Percentiles rank a stretch among this genome's conserved stretches.
Conservation (phyloP, 1,140 invertebrate species). For the Leptinotarsa defecta region DNA sequence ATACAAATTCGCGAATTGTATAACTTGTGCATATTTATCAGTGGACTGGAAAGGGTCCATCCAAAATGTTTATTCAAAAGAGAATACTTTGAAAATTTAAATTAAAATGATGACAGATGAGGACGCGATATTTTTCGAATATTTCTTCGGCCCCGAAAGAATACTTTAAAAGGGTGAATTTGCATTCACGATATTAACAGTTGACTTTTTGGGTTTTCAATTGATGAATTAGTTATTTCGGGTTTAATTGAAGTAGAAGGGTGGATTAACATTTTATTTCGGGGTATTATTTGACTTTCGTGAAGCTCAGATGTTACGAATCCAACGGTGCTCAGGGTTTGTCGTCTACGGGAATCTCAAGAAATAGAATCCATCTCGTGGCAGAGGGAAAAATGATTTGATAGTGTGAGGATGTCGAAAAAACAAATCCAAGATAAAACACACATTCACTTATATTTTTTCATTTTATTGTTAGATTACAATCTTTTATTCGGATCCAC, state of each 20-base stretch:
- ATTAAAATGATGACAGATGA: slow-evolving; percentile 41
- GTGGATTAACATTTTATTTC: slow-evolving; percentile 40
- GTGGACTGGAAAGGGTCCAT: slow-evolving; percentile 41
- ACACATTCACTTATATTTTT: no score
- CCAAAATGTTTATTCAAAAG: slow-evolving; percentile 50
- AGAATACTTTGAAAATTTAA: slow-evolving; percentile 48
- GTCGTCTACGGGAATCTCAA: not conserved
- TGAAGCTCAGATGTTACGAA: slow-evolving; percentile 20
- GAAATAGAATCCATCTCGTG: not conserved
- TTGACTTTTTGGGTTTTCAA: slow-evolving; percentile 36
- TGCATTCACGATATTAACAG: slow-evolving; percentile 30
- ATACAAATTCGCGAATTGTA: slow-evolving; percentile 49
- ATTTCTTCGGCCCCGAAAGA: slow-evolving; percentile 28
- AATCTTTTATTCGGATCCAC: no score
- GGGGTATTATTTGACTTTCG: slow-evolving; percentile 29
- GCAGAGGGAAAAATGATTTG: not conserved
- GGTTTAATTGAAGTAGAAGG: slow-evolving; percentile 35
- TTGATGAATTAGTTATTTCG: slow-evolving; percentile 44
- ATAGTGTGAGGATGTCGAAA: no score
- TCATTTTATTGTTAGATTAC: no score
- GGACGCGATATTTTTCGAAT: slow-evolving; percentile 36
- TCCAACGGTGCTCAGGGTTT: not conserved
- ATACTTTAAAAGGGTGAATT: slow-evolving; percentile 38
- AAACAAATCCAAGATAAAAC: no score
- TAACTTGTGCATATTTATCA: slow-evolving; percentile 49